phyloP scores from a whole-genome alignment of 2,888 invertebrate species.

The Phania funesta region DNA sequence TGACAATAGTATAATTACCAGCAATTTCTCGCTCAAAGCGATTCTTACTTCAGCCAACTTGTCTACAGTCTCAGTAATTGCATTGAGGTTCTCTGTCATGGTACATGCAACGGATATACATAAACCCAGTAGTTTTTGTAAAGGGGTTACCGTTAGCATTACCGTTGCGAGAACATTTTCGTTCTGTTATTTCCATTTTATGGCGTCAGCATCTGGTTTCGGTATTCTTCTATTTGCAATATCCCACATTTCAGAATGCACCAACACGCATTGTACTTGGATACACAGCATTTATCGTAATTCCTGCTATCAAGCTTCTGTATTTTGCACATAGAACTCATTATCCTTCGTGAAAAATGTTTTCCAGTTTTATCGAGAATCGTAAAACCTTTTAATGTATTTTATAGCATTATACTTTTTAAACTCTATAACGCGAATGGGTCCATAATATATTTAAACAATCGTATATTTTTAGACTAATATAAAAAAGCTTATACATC shows the following conservation, averaged over 20 bases:
- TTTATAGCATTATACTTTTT: no score
- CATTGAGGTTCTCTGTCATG: slow-evolving; percentile 27
- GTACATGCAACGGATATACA: neutral
- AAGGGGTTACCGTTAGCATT: slow-evolving; percentile 14
- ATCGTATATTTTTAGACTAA: no score
- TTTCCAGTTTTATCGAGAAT: no score
- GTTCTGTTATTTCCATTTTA: slow-evolving; percentile 19
- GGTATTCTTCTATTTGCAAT: slow-evolving; percentile 19
- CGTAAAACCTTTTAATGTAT: no score
- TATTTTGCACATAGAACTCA: slow-evolving; percentile 6
- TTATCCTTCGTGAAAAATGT: neutral
- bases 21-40: slow-evolving; percentile 14
- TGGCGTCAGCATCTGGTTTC: neutral
- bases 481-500: no score
- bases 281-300: slow-evolving; percentile 42
- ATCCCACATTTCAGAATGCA: slow-evolving; percentile 38
- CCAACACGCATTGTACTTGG: slow-evolving; percentile 37
- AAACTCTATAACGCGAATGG: no score
- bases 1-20: slow-evolving; percentile 36
- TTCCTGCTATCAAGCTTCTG: slow-evolving; percentile 11
- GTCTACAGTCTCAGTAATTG: slow-evolving; percentile 10
- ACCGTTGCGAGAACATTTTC: slow-evolving; percentile 38
- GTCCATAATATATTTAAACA: no score
- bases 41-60: slow-evolving; percentile 25
- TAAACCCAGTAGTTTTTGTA: slow-evolving; percentile 28